These are phyloP conservation scores for Typhlichthys eigenmanni DNA, from an alignment of 2,797 vertebrate species.

Conservation along the genomic window DNA sequence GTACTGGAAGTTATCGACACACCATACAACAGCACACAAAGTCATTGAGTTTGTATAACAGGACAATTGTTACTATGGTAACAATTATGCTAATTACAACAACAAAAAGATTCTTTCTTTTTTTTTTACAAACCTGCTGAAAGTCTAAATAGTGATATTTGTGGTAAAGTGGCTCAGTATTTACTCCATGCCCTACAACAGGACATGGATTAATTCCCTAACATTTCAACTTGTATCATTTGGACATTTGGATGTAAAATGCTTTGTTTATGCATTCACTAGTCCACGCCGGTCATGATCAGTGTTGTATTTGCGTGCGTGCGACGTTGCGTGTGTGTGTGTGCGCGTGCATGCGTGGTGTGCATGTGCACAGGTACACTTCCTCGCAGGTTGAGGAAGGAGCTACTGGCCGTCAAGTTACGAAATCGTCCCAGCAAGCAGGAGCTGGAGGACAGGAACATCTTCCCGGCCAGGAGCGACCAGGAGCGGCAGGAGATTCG, in stretches of 20 bases:
- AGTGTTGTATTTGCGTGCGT: not conserved
- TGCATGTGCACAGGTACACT: conserved; percentile 84
- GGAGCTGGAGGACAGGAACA: conserved; percentile 95
- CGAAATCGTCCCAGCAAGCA: conserved; percentile 95
- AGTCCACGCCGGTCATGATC: not conserved
- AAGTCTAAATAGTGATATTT: no score
- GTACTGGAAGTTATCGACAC: no score
- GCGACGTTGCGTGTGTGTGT: not conserved
- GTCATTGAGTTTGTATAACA: no score
- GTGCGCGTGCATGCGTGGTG: conserved; percentile 11
- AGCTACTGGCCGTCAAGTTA: conserved; percentile 91
- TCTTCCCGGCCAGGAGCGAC: conserved; percentile 92
- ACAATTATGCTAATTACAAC: no score
- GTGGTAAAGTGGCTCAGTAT: no score
- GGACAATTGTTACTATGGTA: no score
- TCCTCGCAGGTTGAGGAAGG: conserved; percentile 95
- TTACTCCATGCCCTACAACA: no score
- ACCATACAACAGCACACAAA: no score
- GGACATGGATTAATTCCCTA: no score
- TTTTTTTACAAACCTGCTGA: no score
- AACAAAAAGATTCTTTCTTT: no score
- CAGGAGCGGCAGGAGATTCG: conserved; percentile 94
- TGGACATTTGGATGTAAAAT: not conserved
- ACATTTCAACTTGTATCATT: no score
- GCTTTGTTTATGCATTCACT: not conserved